A percentile compares a stretch with the other conserved stretches of the same genome.
phyloP scores from a whole-genome alignment of 2,797 vertebrate genomes.

The Megaceryle alcyon region DNA sequence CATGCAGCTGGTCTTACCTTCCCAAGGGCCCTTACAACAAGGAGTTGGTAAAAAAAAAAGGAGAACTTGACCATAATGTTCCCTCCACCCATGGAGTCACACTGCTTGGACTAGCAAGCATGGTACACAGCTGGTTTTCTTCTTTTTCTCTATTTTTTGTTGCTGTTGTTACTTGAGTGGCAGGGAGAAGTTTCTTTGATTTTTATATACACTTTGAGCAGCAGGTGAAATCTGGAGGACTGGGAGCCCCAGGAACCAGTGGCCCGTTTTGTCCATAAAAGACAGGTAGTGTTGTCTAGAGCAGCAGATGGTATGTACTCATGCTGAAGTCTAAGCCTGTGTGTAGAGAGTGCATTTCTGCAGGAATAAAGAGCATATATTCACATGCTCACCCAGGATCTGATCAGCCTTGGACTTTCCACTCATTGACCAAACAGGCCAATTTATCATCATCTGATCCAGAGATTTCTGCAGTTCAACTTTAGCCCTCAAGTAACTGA shows the following conservation, averaged over 20 bases:
- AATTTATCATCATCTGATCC: not conserved
- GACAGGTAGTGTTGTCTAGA: not conserved
- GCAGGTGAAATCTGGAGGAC: not conserved
- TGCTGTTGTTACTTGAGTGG: not conserved
- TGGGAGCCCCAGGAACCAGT: not conserved
- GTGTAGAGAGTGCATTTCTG: not conserved
- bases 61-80: not conserved
- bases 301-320: not conserved
- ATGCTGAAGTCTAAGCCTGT: not conserved
- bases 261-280: not conserved
- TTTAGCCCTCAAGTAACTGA: not conserved
- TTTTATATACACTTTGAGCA: not conserved
- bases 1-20: not conserved
- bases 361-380: not conserved
- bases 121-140: not conserved
- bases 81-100: not conserved
- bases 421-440: not conserved
- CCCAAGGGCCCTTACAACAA: not conserved
- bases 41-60: not conserved
- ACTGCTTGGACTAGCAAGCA: not conserved
- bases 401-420: not conserved
- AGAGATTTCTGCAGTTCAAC: not conserved
- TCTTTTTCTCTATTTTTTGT: not conserved
- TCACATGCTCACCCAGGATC: not conserved
- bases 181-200: not conserved